Evolutionary conservation across 2,888 invertebrate genomes (phyloP).

Genomic region (Caenorhabditis panamensis): DNA sequence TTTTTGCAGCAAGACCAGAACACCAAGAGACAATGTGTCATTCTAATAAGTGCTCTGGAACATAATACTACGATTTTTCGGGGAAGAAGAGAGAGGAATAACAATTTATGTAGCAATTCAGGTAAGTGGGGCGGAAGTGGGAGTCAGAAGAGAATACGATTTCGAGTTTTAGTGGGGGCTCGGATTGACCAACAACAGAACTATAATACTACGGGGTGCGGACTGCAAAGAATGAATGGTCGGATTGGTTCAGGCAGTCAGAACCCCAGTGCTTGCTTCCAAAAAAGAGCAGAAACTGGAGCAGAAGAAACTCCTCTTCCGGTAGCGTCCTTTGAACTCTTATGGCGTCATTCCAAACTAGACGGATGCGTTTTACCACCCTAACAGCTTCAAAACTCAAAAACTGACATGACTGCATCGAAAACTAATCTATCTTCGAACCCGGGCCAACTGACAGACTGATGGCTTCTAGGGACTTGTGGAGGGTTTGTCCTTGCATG

Average conservation of each 20-base stretch:
- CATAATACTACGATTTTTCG: not conserved
- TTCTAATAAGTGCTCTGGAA: slow-evolving; percentile 3
- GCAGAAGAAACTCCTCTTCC: slow-evolving; percentile 13
- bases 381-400: not conserved
- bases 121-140: not conserved
- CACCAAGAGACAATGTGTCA: slow-evolving; percentile 15
- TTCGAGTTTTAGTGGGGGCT: not conserved
- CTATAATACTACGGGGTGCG: no score
- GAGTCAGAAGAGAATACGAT: not conserved
- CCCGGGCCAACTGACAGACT: no score
- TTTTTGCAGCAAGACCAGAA: slow-evolving; percentile 5
- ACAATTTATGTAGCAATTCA: no score
- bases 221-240: not conserved
- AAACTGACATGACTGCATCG: slow-evolving; percentile 34
- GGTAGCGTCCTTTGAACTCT: slow-evolving; percentile 48
- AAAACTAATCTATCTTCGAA: slow-evolving; percentile 22
- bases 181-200: no score
- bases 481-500: not conserved
- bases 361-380: not conserved
- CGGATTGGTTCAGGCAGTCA: not conserved
- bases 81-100: not conserved
- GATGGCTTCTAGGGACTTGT: no score
- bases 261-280: no score
- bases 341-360: slow-evolving; percentile 29
- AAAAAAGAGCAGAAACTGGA: slow-evolving; percentile 7